phyloP scores from a whole-genome alignment of 2,113 vertebrate species.

The Ranitomeya imitator region DNA sequence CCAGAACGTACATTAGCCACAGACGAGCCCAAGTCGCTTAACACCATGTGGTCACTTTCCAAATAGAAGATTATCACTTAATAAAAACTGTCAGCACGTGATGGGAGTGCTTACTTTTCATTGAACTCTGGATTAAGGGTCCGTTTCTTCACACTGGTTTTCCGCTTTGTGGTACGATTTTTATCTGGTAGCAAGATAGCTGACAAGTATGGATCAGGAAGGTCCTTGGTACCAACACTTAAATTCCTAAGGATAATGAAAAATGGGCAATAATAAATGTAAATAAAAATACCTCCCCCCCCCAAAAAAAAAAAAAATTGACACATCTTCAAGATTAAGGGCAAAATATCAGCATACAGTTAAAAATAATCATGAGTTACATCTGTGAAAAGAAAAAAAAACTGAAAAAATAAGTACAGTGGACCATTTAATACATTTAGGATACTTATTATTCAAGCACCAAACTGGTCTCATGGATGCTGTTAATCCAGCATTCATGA shows the following conservation, averaged over 20 bases:
- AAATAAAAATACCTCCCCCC: neutral
- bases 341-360: neutral
- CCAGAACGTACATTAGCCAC: neutral
- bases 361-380: too few species aligned
- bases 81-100: neutral
- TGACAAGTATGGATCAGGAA: constrained; percentile 84
- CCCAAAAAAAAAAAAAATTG: too few species aligned
- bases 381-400: too few species aligned
- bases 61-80: neutral
- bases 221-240: constrained; percentile 76
- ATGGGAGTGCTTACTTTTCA: constrained; percentile 74
- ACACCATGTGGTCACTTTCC: neutral
- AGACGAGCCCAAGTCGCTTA: neutral
- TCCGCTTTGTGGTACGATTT: constrained; percentile 82
- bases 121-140: constrained; percentile 86
- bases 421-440: too few species aligned
- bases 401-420: too few species aligned
- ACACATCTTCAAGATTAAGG: neutral
- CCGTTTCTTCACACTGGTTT: constrained; percentile 82
- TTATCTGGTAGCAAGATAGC: constrained; percentile 87
- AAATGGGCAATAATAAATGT: neutral
- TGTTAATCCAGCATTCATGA: too few species aligned
- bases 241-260: constrained; percentile 66
- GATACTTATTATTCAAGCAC: too few species aligned
- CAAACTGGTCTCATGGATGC: too few species aligned